Base-by-base conservation (phyloP, 2,888 invertebrate species). In the Trachelus troglodyta region DNA sequence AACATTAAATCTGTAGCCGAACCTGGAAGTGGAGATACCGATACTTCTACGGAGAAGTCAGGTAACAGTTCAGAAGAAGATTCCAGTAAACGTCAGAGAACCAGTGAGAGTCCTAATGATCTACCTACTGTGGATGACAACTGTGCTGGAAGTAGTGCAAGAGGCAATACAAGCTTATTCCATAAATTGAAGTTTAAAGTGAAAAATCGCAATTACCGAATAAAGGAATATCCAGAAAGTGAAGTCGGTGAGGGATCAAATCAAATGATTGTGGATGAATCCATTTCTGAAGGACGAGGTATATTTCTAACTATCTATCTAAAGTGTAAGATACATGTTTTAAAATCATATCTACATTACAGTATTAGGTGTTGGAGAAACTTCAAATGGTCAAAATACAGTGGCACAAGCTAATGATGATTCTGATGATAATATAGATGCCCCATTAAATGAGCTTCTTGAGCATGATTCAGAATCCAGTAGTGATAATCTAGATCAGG, bases 141-240 rank as follows among this genome's bases (percentile, higher is more conserved):
- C 34, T 33, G 35, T 30, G 79, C 31, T 69, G 81, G 68, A 15
- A 83, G 77, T n/a, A 74, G 79, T 30, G 33, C 75, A 56, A 75
- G 79, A 68, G 79, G 76, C 31, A 74, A 69, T 69, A 74, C 83
- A 9, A 83, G 78, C 15, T 56, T 56, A 37, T 87, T 88, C 79
- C 80, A 82, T 69, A 89, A 86, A 78, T 79, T 85, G 6, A 86
- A 86, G 77, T 85, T 85, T 12, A 88, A 85, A 81, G 77, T 86
- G 4, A 88, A 86, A 71, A 87, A 85, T 34, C 87, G 90, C 75
- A 89, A 87, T 82, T 90, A 89, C 79, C 85, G 88, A 15, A 81
- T 78, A 69, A 86, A 86, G 79, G 84, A 79, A 76, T 77, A 69
- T 74, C n/a, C 71, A 34, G 71, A 31, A 15, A 81, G 77, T 37